Conservation (phyloP, 2,113 vertebrate species). For the Plectropomus leopardus region DNA sequence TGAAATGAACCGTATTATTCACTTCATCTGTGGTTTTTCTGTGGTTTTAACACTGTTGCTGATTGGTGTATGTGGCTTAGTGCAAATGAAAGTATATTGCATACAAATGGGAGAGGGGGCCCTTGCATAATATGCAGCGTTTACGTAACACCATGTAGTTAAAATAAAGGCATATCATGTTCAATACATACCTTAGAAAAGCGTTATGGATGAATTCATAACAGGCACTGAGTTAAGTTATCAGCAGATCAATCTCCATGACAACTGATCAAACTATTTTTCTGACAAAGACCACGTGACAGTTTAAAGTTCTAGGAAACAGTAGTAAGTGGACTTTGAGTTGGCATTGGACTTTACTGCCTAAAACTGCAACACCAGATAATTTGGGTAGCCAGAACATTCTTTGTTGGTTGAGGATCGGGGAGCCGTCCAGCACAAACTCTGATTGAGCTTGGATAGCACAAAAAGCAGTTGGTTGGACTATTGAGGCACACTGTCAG, state of each 20-base stretch:
- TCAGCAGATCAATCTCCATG: too few relatives aligned
- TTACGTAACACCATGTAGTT: too few relatives aligned
- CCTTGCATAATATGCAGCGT: too few relatives aligned
- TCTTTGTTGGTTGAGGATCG: not conserved
- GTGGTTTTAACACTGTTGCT: too few relatives aligned
- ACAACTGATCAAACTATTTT: too few relatives aligned
- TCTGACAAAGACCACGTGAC: too few relatives aligned
- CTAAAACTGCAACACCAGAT: not conserved
- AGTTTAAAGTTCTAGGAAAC: not conserved
- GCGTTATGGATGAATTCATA: not conserved
- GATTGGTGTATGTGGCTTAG: too few relatives aligned
- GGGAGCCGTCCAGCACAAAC: not conserved
- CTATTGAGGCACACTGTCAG: conserved; percentile 21
- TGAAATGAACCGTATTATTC: too few relatives aligned
- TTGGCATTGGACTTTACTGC: not conserved
- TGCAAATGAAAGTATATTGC: too few relatives aligned
- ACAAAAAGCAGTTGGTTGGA: conserved; percentile 30
- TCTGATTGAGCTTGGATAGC: not conserved
- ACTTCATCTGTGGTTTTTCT: too few relatives aligned
- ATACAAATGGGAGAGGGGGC: too few relatives aligned
- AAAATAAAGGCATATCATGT: not conserved
- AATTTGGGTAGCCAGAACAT: not conserved
- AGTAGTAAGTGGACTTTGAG: not conserved
- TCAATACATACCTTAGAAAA: too few relatives aligned
- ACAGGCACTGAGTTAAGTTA: not conserved